Percentiles rank a stretch among this genome's conserved stretches.
Conservation (phyloP, 2,797 vertebrate species). For the Gallirallus australis region DNA sequence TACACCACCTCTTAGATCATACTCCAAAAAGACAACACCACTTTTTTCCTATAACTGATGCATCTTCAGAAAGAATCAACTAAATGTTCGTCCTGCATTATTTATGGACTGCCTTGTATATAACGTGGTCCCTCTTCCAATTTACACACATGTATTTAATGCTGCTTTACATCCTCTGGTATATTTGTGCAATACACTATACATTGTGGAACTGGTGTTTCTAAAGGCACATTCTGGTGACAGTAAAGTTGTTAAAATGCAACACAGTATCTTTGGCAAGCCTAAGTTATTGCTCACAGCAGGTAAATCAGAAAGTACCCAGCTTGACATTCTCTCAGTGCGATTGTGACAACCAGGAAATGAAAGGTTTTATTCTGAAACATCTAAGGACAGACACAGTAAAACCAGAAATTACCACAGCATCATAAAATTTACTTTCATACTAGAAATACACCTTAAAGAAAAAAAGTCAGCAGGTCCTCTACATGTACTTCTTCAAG, state of each 20-base stretch:
- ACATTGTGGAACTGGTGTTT: background rate
- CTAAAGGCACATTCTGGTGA: background rate
- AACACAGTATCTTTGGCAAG: background rate
- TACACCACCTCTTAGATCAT: background rate
- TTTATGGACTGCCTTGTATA: background rate
- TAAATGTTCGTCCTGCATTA: background rate
- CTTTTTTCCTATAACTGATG: background rate
- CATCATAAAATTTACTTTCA: background rate
- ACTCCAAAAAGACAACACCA: background rate
- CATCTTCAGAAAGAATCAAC: background rate
- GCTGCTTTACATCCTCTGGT: background rate
- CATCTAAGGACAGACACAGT: background rate
- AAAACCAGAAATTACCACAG: background rate
- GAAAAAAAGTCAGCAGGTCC: background rate
- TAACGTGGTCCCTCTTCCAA: background rate
- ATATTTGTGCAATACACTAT: background rate
- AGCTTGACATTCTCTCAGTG: background rate
- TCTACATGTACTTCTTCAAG: conserved; percentile 14
- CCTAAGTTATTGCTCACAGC: background rate
- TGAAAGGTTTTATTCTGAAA: background rate
- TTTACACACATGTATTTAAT: background rate
- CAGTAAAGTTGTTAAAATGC: background rate
- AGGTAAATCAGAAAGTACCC: background rate
- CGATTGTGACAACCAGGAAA: background rate
- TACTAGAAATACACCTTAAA: background rate